Evolutionary conservation across 2,113 vertebrate species (phyloP).

Genomic region (Rhombomys opimus): DNA sequence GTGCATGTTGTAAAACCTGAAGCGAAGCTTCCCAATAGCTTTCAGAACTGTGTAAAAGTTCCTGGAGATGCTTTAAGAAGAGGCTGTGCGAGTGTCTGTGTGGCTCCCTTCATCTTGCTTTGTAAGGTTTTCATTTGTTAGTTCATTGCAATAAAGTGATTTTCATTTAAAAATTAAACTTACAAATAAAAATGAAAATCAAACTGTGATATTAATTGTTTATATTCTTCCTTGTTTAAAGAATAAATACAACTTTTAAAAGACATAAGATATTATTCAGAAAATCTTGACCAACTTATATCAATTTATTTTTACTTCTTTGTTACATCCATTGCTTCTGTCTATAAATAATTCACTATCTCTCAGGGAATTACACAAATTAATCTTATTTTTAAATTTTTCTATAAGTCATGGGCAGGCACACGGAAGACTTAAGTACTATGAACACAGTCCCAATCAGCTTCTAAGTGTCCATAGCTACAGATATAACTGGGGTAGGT

Average conservation of each 20-base stretch:
- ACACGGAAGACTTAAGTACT: background rate
- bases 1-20: background rate
- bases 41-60: background rate
- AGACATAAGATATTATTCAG: background rate
- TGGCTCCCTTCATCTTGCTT: background rate
- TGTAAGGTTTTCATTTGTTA: background rate
- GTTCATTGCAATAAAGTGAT: background rate
- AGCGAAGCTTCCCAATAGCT: background rate
- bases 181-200: background rate
- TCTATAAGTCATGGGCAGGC: background rate
- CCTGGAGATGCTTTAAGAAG: background rate
- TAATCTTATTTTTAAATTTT: background rate
- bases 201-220: background rate
- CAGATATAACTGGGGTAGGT: background rate
- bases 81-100: background rate
- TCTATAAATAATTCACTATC: background rate
- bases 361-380: background rate
- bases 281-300: background rate
- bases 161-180: background rate
- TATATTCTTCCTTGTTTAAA: background rate
- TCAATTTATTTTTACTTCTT: background rate
- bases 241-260: background rate
- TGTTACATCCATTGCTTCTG: background rate
- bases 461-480: background rate
- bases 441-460: no score